Conservation (phyloP, 2,797 vertebrate species). For the Aldrovandia affinis region DNA sequence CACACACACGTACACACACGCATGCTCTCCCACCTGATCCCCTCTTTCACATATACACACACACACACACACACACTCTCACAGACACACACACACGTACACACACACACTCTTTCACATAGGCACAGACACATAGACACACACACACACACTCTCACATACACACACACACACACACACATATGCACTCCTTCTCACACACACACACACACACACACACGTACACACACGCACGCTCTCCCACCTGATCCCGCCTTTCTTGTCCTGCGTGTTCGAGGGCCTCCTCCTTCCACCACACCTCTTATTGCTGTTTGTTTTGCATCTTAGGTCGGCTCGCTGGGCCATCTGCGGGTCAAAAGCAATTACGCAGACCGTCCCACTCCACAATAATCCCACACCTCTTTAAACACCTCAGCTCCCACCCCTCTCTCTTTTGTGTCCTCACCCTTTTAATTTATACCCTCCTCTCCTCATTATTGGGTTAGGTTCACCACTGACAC, state of each 20-base stretch:
- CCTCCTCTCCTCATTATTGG: not conserved
- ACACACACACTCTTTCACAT: too few species aligned
- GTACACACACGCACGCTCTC: constrained; percentile 37
- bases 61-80: too few species aligned
- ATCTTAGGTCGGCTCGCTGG: constrained; percentile 28
- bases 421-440: not conserved
- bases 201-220: too few species aligned
- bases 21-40: not conserved
- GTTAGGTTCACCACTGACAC: not conserved
- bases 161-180: too few species aligned
- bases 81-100: too few species aligned
- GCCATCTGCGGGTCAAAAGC: constrained; percentile 39
- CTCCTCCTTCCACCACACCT: constrained; percentile 65
- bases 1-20: too few species aligned
- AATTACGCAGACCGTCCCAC: constrained; percentile 42
- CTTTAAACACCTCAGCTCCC: not conserved
- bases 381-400: not conserved
- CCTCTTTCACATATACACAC: too few species aligned
- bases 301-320: constrained; percentile 56
- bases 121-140: too few species aligned
- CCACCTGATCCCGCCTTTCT: constrained; percentile 62
- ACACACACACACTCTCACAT: too few species aligned
- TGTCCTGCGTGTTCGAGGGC: constrained; percentile 61
- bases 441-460: not conserved
- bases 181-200: too few species aligned